Evolutionary conservation across 2,888 invertebrate genomes (phyloP).

Genomic region (Epistrophella euchroma): DNA sequence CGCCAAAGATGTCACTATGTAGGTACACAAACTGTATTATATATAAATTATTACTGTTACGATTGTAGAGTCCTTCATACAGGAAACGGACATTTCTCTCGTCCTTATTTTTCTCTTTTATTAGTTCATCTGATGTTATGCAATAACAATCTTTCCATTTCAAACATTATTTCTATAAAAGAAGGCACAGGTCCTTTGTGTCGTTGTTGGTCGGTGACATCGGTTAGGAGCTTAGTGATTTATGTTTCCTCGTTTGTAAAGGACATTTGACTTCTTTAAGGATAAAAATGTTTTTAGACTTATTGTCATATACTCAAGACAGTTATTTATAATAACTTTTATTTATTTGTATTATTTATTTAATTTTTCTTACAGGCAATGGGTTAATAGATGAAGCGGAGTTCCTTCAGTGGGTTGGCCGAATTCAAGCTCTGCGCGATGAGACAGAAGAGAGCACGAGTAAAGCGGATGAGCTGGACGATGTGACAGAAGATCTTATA

Average conservation of each 20-base stretch:
- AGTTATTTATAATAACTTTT: slow-evolving; percentile 30
- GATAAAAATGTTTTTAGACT: slow-evolving; percentile 30
- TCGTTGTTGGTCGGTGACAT: neutral
- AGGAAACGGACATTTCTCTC: neutral
- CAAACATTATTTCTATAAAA: slow-evolving; percentile 30
- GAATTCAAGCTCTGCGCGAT: slow-evolving; percentile 89
- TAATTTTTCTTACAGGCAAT: slow-evolving; percentile 85
- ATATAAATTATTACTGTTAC: slow-evolving; percentile 45
- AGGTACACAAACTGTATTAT: neutral
- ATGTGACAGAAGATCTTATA: slow-evolving; percentile 90
- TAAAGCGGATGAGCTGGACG: slow-evolving; percentile 85
- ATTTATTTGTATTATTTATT: slow-evolving; percentile 17
- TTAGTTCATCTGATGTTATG: slow-evolving; percentile 33
- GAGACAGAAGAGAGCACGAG: slow-evolving; percentile 84
- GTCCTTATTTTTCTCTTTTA: slow-evolving; percentile 1
- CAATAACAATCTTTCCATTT: slow-evolving; percentile 42
- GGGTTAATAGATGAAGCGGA: slow-evolving; percentile 91
- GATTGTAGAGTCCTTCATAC: slow-evolving; percentile 26
- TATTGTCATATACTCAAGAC: slow-evolving; percentile 10
- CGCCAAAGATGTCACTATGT: slow-evolving; percentile 46
- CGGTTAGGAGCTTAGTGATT: slow-evolving; percentile 15
- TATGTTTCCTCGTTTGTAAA: slow-evolving; percentile 4
- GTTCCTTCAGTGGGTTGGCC: slow-evolving; percentile 91
- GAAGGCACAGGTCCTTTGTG: slow-evolving; percentile 1
- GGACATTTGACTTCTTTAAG: slow-evolving; percentile 17